These are phyloP conservation scores for Arothron firmamentum DNA, from an alignment of 2,113 vertebrate species.

Conservation along the genomic window DNA sequence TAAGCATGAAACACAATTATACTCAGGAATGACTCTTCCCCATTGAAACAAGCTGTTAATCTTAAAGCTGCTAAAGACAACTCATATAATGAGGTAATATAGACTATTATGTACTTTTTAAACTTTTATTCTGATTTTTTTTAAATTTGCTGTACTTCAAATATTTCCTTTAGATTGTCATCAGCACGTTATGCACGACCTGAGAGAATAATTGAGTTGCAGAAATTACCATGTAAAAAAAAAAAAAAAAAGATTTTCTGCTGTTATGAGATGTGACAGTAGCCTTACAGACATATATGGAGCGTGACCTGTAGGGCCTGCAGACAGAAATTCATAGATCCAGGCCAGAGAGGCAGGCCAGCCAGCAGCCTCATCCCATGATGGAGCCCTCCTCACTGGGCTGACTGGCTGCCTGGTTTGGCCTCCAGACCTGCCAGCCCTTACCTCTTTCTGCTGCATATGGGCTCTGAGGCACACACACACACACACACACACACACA, in stretches of 20 bases:
- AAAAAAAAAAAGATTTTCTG: constrained; percentile 23
- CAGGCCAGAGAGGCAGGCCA: constrained; percentile 45
- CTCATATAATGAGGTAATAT: no score
- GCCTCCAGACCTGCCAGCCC: constrained; percentile 52
- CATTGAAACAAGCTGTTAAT: no score
- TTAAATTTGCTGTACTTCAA: no score
- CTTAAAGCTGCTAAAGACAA: no score
- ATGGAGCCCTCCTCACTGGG: constrained; percentile 50
- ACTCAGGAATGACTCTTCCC: no score
- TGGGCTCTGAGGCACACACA: constrained; percentile 44
- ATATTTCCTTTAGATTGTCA: no score
- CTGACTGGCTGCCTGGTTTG: constrained; percentile 48
- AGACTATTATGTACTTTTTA: no score
- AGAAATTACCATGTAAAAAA: constrained; percentile 19
- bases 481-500: constrained; percentile 20
- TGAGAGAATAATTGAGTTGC: constrained; percentile 10
- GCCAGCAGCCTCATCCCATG: constrained; percentile 49
- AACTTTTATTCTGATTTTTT: no score
- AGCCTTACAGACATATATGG: constrained; percentile 51
- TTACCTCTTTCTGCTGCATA: constrained; percentile 59
- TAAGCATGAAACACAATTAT: no score
- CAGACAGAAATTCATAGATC: constrained; percentile 49
- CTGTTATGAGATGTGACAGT: constrained; percentile 69
- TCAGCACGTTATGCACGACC: no score
- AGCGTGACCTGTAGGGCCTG: constrained; percentile 48